Evolutionary conservation across 2,888 invertebrate genomes (phyloP).

Genomic region (Caenorhabditis japonica): DNA sequence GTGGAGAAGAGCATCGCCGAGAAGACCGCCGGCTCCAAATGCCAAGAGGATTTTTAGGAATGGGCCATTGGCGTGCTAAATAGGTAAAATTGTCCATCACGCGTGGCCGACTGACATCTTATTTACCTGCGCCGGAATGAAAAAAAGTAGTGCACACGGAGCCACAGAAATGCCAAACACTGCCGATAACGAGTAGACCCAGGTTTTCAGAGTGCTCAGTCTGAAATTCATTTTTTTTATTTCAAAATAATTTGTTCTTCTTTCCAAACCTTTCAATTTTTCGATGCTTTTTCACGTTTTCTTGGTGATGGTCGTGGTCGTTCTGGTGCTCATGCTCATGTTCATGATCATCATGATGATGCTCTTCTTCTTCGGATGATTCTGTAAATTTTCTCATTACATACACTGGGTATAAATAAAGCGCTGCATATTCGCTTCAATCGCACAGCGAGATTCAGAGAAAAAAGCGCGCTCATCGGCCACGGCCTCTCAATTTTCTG

Average conservation of each 20-base stretch:
- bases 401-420: too few species aligned
- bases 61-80: slow-evolving; percentile 83
- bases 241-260: neutral
- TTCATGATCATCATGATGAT: slow-evolving; percentile 74
- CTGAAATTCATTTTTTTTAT: neutral
- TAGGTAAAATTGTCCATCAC: neutral
- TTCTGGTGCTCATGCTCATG: slow-evolving; percentile 78
- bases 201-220: slow-evolving; percentile 37
- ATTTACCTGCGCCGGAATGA: slow-evolving; percentile 87
- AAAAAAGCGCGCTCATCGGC: too few species aligned
- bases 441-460: too few species aligned
- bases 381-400: neutral
- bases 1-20: slow-evolving; percentile 98
- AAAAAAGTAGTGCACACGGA: slow-evolving; percentile 91
- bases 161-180: slow-evolving; percentile 93
- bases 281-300: too few species aligned
- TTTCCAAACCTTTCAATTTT: neutral
- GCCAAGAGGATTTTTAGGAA: slow-evolving; percentile 87
- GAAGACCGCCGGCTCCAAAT: slow-evolving; percentile 88
- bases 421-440: too few species aligned
- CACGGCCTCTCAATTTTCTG: too few species aligned
- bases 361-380: neutral
- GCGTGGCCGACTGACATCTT: neutral
- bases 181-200: slow-evolving; percentile 80
- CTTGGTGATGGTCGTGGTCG: slow-evolving; percentile 31